These are phyloP conservation scores for Melanitta fusca DNA, from an alignment of 2,797 vertebrate genomes.

Conservation along the genomic window DNA sequence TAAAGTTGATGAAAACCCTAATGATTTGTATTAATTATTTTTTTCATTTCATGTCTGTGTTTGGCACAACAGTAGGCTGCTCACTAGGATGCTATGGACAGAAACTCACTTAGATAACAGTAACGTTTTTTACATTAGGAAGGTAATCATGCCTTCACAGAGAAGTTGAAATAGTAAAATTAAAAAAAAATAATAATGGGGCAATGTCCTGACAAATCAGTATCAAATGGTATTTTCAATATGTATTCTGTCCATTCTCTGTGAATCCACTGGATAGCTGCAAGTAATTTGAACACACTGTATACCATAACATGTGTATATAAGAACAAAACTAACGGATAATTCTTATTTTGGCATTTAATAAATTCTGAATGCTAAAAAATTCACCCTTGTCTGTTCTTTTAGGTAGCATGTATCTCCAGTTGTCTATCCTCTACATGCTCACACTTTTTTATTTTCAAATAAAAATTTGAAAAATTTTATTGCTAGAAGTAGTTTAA, in stretches of 20 bases:
- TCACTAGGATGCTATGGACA: neutral
- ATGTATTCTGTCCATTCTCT: neutral
- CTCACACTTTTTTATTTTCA: neutral
- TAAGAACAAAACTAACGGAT: neutral
- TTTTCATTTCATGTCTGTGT: neutral
- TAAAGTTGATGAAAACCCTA: neutral
- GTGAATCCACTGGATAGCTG: neutral
- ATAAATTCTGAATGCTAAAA: neutral
- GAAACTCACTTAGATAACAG: neutral
- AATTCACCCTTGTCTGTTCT: neutral
- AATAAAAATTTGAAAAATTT: neutral
- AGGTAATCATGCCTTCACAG: neutral
- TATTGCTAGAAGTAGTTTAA: neutral
- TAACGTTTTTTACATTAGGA: neutral
- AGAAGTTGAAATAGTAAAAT: neutral
- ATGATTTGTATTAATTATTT: neutral
- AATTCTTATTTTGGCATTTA: neutral
- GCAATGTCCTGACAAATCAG: neutral
- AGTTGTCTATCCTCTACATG: no score
- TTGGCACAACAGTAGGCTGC: neutral
- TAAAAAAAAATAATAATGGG: neutral
- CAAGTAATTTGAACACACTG: neutral
- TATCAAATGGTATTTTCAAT: neutral
- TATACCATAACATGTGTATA: neutral
- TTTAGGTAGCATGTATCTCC: neutral